Evolutionary conservation across 2,888 invertebrate genomes (phyloP), one percentile per base, ranked within the genome.

Genomic region (Stenodera caucasica): DNA sequence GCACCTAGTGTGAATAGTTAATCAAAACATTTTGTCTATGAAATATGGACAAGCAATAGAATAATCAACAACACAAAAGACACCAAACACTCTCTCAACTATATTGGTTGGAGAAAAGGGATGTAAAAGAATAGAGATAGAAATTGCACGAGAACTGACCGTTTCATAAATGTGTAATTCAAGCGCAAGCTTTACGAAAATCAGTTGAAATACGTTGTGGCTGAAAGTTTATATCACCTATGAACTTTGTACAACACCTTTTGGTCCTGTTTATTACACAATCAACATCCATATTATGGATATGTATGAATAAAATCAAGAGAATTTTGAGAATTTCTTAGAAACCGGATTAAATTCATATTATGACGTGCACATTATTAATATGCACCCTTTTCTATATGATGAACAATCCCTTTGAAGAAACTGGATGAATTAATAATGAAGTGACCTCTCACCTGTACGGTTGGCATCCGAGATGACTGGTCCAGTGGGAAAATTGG

Each of bases 391-490:
- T 62, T 58, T 55, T 52, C n/a, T 45, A 33, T 11, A n/a, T n/a
- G 49, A 23, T 8, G 12, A 26, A 9, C 30, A 55, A 55, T 23
- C 55, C 49, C 49, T 49, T 32, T 15, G 18, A 64, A 61, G 61
- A 64, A 62, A 45, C 51, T 58, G 26, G 7, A 63, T 45, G 56
- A 49, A 32, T 60, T 60, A 66, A 56, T 65, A 63, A 64, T 58
- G 53, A 53, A 56, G 52, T 65, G 66, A 69, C 69, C 69, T 70
- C 63, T 67, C 59, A 65, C 65, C 61, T 62, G 54, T 63, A 55
- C n/a, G 49, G 56, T 54, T 49, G 32, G 58, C 21, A 49, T 50
- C 9, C 37, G 58, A 52, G 56, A 62, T 56, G 58, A 61, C 63
- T 59, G 63, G 63, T 59, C 63, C 63, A 63, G 63, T 63, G 63